Percentiles rank a stretch among this genome's conserved stretches.
These are phyloP conservation scores for Eupithecia insigniata DNA, from an alignment of 2,888 invertebrate species.

Conservation along the genomic window DNA sequence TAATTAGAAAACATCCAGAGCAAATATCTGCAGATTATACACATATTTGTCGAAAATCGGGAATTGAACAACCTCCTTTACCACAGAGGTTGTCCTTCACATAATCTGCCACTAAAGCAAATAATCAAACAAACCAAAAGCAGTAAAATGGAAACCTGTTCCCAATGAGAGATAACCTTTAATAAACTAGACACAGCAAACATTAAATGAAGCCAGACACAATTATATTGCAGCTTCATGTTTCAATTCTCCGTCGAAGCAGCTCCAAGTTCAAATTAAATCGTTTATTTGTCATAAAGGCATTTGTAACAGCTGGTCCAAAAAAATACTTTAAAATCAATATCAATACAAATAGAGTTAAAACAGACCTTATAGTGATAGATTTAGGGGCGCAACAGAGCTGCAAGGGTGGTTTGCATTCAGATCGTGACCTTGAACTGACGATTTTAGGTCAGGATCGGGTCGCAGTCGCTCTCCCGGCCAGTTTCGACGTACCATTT, in stretches of 20 bases:
- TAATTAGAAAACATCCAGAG: no score
- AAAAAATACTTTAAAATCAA: conserved; percentile 43
- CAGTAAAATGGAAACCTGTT: not conserved
- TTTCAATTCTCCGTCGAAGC: conserved; percentile 18
- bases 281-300: conserved; percentile 27
- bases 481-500: not conserved
- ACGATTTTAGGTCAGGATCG: conserved; percentile 53
- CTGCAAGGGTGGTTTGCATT: conserved; percentile 44
- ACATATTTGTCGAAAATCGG: no score
- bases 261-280: conserved; percentile 39
- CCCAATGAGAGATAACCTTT: not conserved
- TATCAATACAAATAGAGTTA: conserved; percentile 19
- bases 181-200: not conserved
- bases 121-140: not conserved
- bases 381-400: conserved; percentile 23
- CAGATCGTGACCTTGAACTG: conserved; percentile 53
- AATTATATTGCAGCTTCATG: not conserved
- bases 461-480: conserved; percentile 47
- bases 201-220: not conserved
- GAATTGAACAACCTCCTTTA: no score
- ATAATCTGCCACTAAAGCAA: not conserved
- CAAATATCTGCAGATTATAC: no score
- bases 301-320: conserved; percentile 37
- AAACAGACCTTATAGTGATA: conserved; percentile 18
- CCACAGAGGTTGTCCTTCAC: not conserved